Conservation (phyloP, 2,797 vertebrate species). For the Manis crassicaudata region DNA sequence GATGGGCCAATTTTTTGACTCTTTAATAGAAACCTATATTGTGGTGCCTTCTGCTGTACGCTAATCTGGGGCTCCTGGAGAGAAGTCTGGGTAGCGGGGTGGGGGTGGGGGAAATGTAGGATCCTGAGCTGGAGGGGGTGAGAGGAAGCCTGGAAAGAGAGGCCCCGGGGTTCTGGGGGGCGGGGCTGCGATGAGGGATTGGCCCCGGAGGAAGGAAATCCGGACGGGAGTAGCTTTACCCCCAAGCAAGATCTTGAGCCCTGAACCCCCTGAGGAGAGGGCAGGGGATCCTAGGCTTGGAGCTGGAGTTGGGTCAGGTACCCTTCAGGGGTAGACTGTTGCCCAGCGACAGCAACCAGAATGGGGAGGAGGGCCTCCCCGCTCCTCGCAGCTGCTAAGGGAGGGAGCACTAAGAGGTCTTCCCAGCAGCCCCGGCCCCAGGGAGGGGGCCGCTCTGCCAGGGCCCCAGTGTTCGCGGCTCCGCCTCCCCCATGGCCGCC, state of each 20-base stretch:
- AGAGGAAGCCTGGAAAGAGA: background rate
- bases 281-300: constrained; percentile 26
- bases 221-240: background rate
- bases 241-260: background rate
- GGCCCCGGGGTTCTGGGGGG: background rate
- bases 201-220: background rate
- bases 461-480: constrained; percentile 53
- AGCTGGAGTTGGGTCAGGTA: constrained; percentile 5
- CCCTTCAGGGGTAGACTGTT: background rate
- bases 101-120: background rate
- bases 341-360: constrained; percentile 65
- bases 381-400: constrained; percentile 64
- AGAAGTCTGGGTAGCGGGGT: constrained; percentile 50
- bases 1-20: constrained; percentile 99
- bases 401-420: constrained; percentile 29
- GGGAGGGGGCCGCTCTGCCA: constrained; percentile 64
- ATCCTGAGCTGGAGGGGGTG: background rate
- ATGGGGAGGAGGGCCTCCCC: constrained; percentile 63
- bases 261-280: background rate
- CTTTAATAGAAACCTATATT: constrained; percentile 99
- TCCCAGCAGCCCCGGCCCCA: constrained; percentile 27
- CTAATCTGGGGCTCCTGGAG: constrained; percentile 87
- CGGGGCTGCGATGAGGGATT: background rate
- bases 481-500: constrained; percentile 67
- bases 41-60: constrained; percentile 99